Conservation (phyloP, 1,140 invertebrate species). For the Scylla paramamosain region DNA sequence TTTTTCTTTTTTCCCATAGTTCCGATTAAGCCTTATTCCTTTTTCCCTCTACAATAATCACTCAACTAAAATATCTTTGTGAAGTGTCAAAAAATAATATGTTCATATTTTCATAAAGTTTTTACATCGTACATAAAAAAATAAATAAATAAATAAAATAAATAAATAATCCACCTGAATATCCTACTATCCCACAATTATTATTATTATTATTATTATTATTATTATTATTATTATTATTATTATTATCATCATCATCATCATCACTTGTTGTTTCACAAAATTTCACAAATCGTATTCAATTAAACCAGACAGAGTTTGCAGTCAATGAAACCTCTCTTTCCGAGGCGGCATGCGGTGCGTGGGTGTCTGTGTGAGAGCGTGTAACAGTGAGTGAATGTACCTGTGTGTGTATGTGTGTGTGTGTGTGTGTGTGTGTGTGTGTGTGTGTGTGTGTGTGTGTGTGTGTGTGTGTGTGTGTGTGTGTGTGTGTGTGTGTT, state of each 20-base stretch:
- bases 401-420: too few relatives aligned
- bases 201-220: not conserved
- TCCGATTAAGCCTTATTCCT: not conserved
- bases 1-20: not conserved
- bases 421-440: not conserved
- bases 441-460: constrained; percentile 9
- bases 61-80: too few relatives aligned
- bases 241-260: too few relatives aligned
- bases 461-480: constrained; percentile 9
- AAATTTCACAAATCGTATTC: not conserved
- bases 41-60: not conserved
- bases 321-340: not conserved
- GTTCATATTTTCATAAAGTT: not conserved
- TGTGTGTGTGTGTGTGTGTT: not conserved
- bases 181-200: not conserved
- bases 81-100: not conserved
- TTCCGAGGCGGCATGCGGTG: not conserved
- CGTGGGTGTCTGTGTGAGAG: not conserved
- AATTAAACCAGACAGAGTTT: not conserved
- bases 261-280: not conserved
- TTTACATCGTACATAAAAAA: not conserved
- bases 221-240: not conserved
- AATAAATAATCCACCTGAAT: too few relatives aligned
- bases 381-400: too few relatives aligned
- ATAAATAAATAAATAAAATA: not conserved